These are phyloP conservation scores for Leucophenga montana DNA, from an alignment of 2,888 invertebrate species.

Conservation along the genomic window DNA sequence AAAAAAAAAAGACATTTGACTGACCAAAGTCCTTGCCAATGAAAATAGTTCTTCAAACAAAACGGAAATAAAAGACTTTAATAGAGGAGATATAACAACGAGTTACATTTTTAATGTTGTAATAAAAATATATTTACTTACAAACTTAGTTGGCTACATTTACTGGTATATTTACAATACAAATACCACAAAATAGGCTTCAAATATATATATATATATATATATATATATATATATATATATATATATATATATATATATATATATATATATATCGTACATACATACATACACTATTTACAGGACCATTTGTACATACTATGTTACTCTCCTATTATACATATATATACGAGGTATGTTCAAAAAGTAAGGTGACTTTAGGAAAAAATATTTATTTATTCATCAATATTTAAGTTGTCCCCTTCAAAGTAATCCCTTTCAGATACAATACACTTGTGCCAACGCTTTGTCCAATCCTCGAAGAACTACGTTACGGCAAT, in stretches of 20 bases:
- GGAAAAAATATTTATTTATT: too few relatives aligned
- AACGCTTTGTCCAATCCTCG: too few relatives aligned
- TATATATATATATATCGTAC: too few relatives aligned
- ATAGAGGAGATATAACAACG: not conserved
- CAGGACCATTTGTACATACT: too few relatives aligned
- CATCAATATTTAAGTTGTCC: too few relatives aligned
- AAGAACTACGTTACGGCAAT: too few relatives aligned
- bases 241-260: conserved; percentile 26
- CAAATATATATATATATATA: not conserved
- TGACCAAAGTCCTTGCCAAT: not conserved
- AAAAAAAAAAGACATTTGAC: not conserved
- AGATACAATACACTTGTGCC: too few relatives aligned
- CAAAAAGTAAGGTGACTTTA: too few relatives aligned
- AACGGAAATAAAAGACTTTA: not conserved
- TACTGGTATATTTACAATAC: conserved; percentile 4
- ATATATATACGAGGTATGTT: too few relatives aligned
- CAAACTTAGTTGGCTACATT: conserved; percentile 5
- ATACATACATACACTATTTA: not conserved
- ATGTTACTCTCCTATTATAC: too few relatives aligned
- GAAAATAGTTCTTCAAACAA: conserved; percentile 1
- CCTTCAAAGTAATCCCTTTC: too few relatives aligned
- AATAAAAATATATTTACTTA: conserved; percentile 21
- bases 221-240: conserved; percentile 1
- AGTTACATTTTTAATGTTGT: conserved; percentile 10
- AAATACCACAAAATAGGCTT: not conserved